A percentile compares a stretch with the other conserved stretches of the same genome.
phyloP scores from a whole-genome alignment of 2,113 vertebrate species.

The Saimiri boliviensis region DNA sequence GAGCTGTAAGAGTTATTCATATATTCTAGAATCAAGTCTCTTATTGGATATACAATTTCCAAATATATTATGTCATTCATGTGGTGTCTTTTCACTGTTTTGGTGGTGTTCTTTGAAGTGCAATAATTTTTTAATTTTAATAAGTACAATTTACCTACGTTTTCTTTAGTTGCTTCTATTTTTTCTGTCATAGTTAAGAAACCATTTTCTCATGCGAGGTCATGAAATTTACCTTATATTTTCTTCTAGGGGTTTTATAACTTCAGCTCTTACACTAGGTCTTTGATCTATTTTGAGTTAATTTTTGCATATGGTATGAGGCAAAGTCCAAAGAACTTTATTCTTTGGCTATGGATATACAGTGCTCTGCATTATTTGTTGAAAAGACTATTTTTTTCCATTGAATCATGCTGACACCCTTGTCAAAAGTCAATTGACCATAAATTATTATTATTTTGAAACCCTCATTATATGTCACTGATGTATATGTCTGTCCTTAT shows the following conservation, averaged over 20 bases:
- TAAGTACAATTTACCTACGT: background rate
- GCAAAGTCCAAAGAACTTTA: background rate
- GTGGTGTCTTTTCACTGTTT: background rate
- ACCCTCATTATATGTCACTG: background rate
- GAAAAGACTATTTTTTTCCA: background rate
- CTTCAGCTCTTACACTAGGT: background rate
- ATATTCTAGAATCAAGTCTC: background rate
- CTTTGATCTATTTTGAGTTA: background rate
- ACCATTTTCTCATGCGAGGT: background rate
- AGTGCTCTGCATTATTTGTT: background rate
- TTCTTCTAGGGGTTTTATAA: background rate
- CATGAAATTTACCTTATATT: background rate
- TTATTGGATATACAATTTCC: background rate
- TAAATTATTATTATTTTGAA: background rate
- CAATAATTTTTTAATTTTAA: background rate
- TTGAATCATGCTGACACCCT: background rate
- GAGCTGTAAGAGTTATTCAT: background rate
- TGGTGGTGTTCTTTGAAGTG: background rate
- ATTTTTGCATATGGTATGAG: background rate
- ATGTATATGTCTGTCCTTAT: background rate
- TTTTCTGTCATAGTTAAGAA: background rate
- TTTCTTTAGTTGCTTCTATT: background rate
- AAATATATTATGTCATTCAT: background rate
- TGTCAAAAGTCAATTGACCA: background rate
- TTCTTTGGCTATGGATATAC: background rate